phyloP scores from a whole-genome alignment of 2,113 vertebrate genomes.

The Capreolus pygargus region DNA sequence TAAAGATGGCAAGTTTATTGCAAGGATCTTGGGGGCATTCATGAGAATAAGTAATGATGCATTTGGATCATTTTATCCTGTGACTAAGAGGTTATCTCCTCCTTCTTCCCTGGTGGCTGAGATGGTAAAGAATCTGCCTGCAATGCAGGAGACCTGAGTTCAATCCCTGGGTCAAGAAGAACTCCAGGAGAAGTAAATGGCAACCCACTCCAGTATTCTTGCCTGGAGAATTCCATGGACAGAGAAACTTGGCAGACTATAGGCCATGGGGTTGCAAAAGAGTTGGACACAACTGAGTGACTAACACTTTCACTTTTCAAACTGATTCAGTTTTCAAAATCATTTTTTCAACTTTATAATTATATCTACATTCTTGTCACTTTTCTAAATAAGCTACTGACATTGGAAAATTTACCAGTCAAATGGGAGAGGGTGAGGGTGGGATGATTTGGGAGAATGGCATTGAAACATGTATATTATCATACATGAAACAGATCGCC shows the following conservation, averaged over 20 bases:
- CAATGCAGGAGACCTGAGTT: background rate
- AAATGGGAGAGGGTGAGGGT: no score
- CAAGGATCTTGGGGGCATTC: background rate
- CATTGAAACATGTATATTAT: no score
- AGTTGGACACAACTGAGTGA: background rate
- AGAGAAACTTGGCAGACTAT: background rate
- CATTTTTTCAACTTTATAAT: background rate
- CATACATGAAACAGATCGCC: no score
- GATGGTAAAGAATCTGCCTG: background rate
- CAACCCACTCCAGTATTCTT: background rate
- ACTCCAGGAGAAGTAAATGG: background rate
- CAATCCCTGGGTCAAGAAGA: background rate
- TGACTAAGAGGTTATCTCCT: background rate
- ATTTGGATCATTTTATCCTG: background rate
- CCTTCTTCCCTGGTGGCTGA: background rate
- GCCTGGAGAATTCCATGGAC: background rate
- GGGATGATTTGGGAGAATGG: no score
- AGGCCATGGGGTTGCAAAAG: background rate
- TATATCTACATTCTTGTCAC: background rate
- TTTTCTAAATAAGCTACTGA: background rate
- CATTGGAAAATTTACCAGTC: background rate
- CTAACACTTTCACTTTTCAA: background rate
- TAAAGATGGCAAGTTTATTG: background rate
- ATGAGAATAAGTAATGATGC: background rate
- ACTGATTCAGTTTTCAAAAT: background rate